Evolutionary conservation across 2,113 vertebrate genomes (phyloP).

Genomic region (Promerops cafer): DNA sequence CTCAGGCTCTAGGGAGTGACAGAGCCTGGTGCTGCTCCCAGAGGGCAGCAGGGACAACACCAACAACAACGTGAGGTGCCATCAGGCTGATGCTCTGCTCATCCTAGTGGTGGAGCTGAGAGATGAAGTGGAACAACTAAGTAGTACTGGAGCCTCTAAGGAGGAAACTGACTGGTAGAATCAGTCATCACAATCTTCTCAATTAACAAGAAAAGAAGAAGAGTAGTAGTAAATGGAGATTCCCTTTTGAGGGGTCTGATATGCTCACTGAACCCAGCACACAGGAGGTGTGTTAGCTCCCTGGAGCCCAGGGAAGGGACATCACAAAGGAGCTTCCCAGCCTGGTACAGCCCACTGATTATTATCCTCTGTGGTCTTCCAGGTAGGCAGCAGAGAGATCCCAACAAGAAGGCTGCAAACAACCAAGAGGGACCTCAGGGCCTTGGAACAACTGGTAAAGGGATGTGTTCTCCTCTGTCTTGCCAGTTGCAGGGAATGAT

Average conservation of each 20-base stretch:
- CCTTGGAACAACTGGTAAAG: background rate
- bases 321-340: background rate
- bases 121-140: background rate
- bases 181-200: rapidly evolving
- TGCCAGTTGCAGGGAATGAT: background rate
- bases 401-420: background rate
- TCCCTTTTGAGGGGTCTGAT: background rate
- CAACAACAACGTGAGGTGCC: background rate
- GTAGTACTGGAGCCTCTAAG: background rate
- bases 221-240: background rate
- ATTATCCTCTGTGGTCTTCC: background rate
- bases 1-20: background rate
- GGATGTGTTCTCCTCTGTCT: background rate
- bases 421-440: background rate
- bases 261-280: background rate
- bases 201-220: background rate
- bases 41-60: background rate
- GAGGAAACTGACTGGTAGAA: background rate
- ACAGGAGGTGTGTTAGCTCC: background rate
- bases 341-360: background rate
- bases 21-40: background rate
- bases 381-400: background rate
- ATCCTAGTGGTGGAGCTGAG: background rate
- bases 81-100: background rate
- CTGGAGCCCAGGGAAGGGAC: background rate